Evolutionary conservation across 2,797 vertebrate species (phyloP).

Genomic region (Neopelma chrysocephalum): DNA sequence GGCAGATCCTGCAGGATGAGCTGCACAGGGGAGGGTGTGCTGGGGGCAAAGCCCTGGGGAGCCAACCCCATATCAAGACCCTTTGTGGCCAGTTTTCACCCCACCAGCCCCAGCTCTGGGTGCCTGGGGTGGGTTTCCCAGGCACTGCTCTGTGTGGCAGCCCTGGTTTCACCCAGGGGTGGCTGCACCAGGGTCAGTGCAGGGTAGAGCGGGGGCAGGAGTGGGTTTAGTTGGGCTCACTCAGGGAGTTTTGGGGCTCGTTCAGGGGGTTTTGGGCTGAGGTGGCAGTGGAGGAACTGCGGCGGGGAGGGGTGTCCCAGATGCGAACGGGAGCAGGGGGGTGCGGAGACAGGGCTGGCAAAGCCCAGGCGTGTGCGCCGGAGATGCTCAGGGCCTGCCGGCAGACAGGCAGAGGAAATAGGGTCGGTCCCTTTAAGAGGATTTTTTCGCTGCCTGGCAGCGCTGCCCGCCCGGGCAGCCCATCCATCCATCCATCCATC

Average conservation of each 20-base stretch:
- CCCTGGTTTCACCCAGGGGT: not conserved
- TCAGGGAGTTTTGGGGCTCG: not conserved
- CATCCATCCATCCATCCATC: not conserved
- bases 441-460: constrained; percentile 27
- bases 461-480: constrained; percentile 6
- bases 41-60: not conserved
- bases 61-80: not conserved
- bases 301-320: not conserved
- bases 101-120: not conserved
- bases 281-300: not conserved
- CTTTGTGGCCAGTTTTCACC: not conserved
- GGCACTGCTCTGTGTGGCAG: rapidly evolving
- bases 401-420: not conserved
- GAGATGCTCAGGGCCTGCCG: not conserved
- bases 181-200: not conserved
- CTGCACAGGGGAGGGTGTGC: not conserved
- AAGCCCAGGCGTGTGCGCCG: not conserved
- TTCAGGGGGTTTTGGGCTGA: not conserved
- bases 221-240: rapidly evolving
- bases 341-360: not conserved
- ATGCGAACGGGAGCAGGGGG: rapidly evolving
- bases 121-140: not conserved
- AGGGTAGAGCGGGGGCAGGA: rapidly evolving
- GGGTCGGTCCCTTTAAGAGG: constrained; percentile 55
- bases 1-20: not conserved